Evolutionary conservation across 2,113 vertebrate species (phyloP), one percentile per base, ranked within the genome.

Genomic region (Apistogramma diplotaenia): DNA sequence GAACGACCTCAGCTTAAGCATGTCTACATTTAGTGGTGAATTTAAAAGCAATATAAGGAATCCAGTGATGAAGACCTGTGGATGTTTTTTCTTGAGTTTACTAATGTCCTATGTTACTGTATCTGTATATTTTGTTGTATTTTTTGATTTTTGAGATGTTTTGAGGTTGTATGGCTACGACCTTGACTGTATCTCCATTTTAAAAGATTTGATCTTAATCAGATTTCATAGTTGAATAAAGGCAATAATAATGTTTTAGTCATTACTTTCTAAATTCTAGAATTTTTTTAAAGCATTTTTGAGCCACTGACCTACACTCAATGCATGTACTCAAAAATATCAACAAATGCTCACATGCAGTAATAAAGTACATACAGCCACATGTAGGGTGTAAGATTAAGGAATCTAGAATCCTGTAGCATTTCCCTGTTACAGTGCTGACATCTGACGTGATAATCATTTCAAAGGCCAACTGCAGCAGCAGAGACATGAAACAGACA

Each of bases 401-500:
- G 6, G 21, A 70, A 29, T n/a, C 23, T 4, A 37, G 74, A 35
- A 31, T 23, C 49, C 18, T 21, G 13, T 19, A 51, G 27, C 7
- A 25, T 78, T 82, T 84, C 19, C 5, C 19, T 49, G 57, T 67
- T 13, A 25, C 25, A 62, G 49, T 37, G 49, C 60, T 86, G 84
- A 84, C 78, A 86, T 83, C 70, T 85, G 74, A 85, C 18, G 2
- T 5, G 3, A 59, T 53, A 70, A 70, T 70, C 18, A 70, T 46
- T 70, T 70, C 25, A 70, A 51, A 51, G 43, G 65, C 25, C 25
- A 31, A 70, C 25, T 51, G 51, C 46, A 46, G 46, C 46, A 70
- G 74, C 55, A 78, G 13, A 85, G 78, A 80, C 61, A 78, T 76
- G 74, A 81, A 81, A 74, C 65, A 83, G 58, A 74, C 54, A 62